Evolutionary conservation across 2,888 invertebrate species (phyloP), one percentile per base, ranked within the genome.

Genomic region (Lochmaea crataegi): DNA sequence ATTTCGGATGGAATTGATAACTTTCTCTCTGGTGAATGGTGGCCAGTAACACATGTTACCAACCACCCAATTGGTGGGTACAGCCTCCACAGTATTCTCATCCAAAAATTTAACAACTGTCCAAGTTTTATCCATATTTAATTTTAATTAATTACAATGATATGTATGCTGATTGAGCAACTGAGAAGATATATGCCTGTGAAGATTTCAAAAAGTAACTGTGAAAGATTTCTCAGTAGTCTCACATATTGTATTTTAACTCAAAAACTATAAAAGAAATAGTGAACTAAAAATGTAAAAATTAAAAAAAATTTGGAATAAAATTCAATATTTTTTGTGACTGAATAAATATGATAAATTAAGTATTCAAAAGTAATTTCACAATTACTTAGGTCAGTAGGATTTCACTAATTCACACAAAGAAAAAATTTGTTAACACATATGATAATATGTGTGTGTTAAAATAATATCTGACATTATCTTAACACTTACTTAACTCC

Each of bases 51-150:
- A 69, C 4, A 41, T 32, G 41, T 53, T 41, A 11, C 63, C 68
- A 26, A n/a, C 10, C 26, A 68, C 18, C 63, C 68, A 68, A n/a
- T 26, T 38, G 14, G 68, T 68, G 14, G 68, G 68, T n/a, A 68
- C 68, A 38, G 68, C 68, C 42, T 61, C 68, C n/a, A 61, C 68
- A 18, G 69, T 53, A 16, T 38, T 53, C 11, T 69, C 69, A 16
- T 69, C 41, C 22, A 16, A n/a, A 22, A 69, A 63, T n/a, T 53
- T 26, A n/a, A 69, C 63, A 11, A 69, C 56, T 4, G 41, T 69
- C 68, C 68, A 69, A 22, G 61, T 53, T 53, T 63, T 61, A 14
- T 48, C 45, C 45, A 48, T 14, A n/a, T n/a, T n/a, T n/a, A 48
- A 48, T 48, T 48, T 48, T 48, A 48, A 14, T 12, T 48, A 48